Evolutionary conservation across 2,113 vertebrate species (phyloP).

Genomic region (Daubentonia madagascariensis): DNA sequence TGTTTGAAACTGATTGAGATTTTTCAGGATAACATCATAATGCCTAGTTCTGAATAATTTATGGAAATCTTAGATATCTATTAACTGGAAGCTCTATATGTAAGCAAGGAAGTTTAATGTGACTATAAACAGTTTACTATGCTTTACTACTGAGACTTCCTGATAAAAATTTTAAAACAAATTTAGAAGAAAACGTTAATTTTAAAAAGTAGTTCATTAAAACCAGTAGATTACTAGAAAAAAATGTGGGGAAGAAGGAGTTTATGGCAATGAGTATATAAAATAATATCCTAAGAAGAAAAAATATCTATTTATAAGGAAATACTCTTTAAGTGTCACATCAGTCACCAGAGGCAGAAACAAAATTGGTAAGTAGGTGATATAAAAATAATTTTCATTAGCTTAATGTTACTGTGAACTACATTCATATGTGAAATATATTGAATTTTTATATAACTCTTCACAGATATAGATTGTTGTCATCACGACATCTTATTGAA

Average conservation of each 20-base stretch:
- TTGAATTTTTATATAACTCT: not conserved
- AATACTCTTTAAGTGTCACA: constrained; percentile 37
- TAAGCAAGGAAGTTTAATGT: constrained; percentile 82
- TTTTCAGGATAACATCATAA: constrained; percentile 84
- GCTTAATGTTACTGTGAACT: not conserved
- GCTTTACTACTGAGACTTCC: constrained; percentile 83
- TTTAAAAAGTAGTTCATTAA: constrained; percentile 85
- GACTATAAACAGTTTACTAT: constrained; percentile 85
- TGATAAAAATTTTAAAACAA: constrained; percentile 88
- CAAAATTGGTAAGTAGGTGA: constrained; percentile 21
- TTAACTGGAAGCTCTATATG: constrained; percentile 74
- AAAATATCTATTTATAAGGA: constrained; percentile 9
- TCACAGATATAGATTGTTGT: not conserved
- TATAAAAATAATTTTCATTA: constrained; percentile 46
- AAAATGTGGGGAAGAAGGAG: constrained; percentile 51
- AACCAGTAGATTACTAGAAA: constrained; percentile 73
- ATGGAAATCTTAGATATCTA: constrained; percentile 87
- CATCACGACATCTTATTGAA: not conserved
- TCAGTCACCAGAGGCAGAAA: constrained; percentile 41
- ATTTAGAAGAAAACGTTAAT: constrained; percentile 83
- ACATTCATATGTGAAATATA: not conserved
- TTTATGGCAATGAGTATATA: constrained; percentile 62
- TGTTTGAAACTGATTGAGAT: constrained; percentile 88
- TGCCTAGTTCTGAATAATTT: constrained; percentile 88
- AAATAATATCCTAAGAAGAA: constrained; percentile 62